A percentile compares a stretch with the other conserved stretches of the same genome.
Conservation (phyloP, 2,888 invertebrate genomes). For the Pachliopta kotzebuea region DNA sequence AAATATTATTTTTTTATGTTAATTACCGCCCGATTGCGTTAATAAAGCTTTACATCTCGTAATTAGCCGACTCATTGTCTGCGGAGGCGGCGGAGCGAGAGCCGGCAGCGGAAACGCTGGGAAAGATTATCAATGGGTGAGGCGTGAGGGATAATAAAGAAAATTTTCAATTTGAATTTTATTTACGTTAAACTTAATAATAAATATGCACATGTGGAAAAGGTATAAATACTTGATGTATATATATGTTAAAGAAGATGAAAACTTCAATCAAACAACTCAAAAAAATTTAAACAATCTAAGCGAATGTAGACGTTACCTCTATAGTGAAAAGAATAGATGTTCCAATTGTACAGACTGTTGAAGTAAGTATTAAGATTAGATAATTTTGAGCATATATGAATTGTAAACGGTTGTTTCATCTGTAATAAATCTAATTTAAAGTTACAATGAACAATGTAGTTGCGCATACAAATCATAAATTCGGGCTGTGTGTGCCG, state of each 20-base stretch:
- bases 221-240: too few relatives aligned
- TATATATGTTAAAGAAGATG: too few relatives aligned
- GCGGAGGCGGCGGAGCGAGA: slow-evolving; percentile 56
- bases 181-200: slow-evolving; percentile 15
- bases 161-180: slow-evolving; percentile 30
- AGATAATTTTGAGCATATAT: slow-evolving; percentile 12
- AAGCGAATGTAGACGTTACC: too few relatives aligned
- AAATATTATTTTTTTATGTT: slow-evolving; percentile 81
- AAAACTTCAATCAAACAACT: too few relatives aligned
- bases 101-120: slow-evolving; percentile 40
- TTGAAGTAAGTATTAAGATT: not conserved
- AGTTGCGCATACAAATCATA: slow-evolving; percentile 31
- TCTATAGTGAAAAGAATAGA: too few relatives aligned
- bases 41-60: slow-evolving; percentile 79
- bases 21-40: slow-evolving; percentile 77
- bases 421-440: slow-evolving; percentile 30
- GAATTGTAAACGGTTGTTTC: slow-evolving; percentile 20
- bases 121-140: slow-evolving; percentile 44
- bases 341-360: too few relatives aligned
- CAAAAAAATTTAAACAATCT: too few relatives aligned
- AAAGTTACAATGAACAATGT: slow-evolving; percentile 27
- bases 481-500: slow-evolving; percentile 31
- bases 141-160: slow-evolving; percentile 34
- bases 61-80: slow-evolving; percentile 73
- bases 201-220: too few relatives aligned